Conservation (phyloP, 1,140 invertebrate genomes). For the Telenomus remus region DNA sequence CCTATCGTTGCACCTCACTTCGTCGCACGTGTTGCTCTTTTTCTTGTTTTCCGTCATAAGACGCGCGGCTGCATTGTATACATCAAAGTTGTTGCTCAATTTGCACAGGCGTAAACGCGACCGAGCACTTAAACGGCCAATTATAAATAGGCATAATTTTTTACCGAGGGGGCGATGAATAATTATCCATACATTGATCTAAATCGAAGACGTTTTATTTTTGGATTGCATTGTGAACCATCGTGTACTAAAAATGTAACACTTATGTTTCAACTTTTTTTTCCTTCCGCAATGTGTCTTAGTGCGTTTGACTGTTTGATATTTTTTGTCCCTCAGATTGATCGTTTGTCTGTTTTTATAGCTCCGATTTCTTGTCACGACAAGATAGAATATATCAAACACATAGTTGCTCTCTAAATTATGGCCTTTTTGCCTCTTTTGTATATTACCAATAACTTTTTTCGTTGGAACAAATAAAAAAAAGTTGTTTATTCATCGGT, state of each 20-base stretch:
- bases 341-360: not conserved
- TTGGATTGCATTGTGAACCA: constrained; percentile 30
- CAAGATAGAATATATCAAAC: not conserved
- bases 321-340: no score
- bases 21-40: constrained; percentile 13
- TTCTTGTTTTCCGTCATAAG: constrained; percentile 44
- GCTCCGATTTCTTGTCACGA: not conserved
- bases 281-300: not conserved
- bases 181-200: constrained; percentile 48
- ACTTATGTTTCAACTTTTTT: constrained; percentile 16
- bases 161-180: constrained; percentile 18
- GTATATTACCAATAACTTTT: no score
- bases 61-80: constrained; percentile 68
- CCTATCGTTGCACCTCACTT: constrained; percentile 10
- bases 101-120: constrained; percentile 45
- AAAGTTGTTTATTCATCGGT: no score
- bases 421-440: no score
- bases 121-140: constrained; percentile 40
- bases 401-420: no score
- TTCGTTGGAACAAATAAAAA: no score
- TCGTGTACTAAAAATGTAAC: constrained; percentile 44
- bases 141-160: constrained; percentile 54
- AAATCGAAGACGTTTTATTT: constrained; percentile 37
- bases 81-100: constrained; percentile 63
- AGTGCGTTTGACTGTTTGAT: not conserved